Base-by-base conservation (phyloP, 1,140 invertebrate species). In the Eupristina koningsbergeri region DNA sequence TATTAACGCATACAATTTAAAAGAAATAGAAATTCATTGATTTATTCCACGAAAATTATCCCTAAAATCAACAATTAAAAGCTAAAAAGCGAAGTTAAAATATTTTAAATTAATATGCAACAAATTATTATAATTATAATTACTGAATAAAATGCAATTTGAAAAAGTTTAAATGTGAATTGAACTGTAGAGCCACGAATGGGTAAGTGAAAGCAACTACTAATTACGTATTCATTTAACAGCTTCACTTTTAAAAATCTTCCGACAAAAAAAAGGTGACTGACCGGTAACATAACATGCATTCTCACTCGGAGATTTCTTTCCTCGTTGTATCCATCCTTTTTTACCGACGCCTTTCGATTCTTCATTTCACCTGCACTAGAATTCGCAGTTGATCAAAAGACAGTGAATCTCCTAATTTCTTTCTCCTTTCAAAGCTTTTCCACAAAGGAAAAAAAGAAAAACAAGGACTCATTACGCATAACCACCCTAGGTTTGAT, bases 311-410 rank as follows among this genome's bases (percentile, higher is more conserved):
- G 9, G 50, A 75, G 31, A 26, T 29, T 45, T 31, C 2, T 73
- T 0, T 41, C 5, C 79, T 81, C 69, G 73, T 81, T 81, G 69
- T 81, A 13, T 26, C 0, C 31, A 8, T 7, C 17, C 13, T 61
- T 67, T 41, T 63, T 41, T 39, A 41, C 34, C 22, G 19, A 15
- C 8, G 22, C 2, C 39, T 39, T 22, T 71, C 67, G 36, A 34
- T 64, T 79, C 29, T 71, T 41, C 64, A 45, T 79, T 45, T 41
- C 39, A 36, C 41, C n/a, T 29, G 7, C 39, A 79, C 45, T 45
- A 67, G 36, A 79, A 58, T 67, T 67, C 41, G 58, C 77, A n/a
- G n/a, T n/a, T n/a, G 61, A 50, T 73, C 50, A 41, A 74, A 31
- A 11, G 26, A 45, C 41, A 31, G 39, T 69, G 0, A 3, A 0